phyloP scores from a whole-genome alignment of 2,113 vertebrate genomes.

The Corvus hawaiiensis region DNA sequence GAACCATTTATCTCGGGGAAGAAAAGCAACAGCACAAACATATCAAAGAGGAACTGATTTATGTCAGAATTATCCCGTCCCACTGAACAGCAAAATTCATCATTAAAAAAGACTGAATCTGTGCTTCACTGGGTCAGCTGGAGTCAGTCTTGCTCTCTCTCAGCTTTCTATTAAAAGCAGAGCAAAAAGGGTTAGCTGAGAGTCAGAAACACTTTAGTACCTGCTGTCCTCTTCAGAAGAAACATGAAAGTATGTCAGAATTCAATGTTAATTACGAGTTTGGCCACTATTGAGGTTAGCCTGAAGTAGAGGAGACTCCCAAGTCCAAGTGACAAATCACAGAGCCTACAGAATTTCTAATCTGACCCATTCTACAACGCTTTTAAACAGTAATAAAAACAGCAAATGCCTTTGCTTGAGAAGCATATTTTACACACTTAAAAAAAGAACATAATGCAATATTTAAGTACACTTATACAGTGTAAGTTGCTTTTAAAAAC shows the following conservation, averaged over 20 bases:
- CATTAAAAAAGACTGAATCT: conserved; percentile 10
- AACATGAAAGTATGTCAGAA: background rate
- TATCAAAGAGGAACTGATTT: conserved; percentile 31
- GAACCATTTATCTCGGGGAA: conserved; percentile 3
- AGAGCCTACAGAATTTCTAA: background rate
- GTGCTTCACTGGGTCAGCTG: background rate
- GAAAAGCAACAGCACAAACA: background rate
- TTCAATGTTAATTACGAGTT: background rate
- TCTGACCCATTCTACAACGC: background rate
- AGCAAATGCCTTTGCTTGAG: background rate
- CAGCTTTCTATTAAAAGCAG: background rate
- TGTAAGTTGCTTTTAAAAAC: background rate
- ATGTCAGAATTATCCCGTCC: conserved; percentile 17
- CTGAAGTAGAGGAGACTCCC: background rate
- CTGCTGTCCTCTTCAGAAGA: background rate
- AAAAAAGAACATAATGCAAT: background rate
- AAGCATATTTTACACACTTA: background rate
- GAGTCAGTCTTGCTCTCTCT: background rate
- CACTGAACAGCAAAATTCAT: conserved; percentile 14
- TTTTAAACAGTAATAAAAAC: background rate
- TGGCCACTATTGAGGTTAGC: background rate
- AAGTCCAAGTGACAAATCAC: background rate
- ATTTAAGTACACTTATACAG: background rate
- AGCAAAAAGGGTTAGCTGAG: background rate
- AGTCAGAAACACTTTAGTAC: background rate